Evolutionary conservation across 2,888 invertebrate genomes (phyloP), one percentile per base, ranked within the genome.

Genomic region (Phaonia tiefii): DNA sequence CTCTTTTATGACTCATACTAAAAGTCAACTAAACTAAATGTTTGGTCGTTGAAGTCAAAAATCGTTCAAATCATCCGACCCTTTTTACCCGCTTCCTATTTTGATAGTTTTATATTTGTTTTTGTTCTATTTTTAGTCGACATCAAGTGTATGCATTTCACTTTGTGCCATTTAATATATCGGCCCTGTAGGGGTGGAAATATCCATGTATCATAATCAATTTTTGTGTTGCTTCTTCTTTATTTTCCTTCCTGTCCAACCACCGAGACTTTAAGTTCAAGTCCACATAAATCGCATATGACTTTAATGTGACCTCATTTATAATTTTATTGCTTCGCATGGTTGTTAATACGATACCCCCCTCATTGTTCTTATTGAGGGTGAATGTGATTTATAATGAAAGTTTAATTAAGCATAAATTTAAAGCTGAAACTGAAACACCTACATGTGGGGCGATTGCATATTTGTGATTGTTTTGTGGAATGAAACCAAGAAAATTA

Each of bases 271-370:
- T 54, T 42, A 67, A 78, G 44, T 65, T 74, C 31, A 63, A 39
- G 66, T n/a, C 58, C 49, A 22, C 72, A 71, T 17, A 17, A 39
- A 37, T 20, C 22, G 20, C 31, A 66, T 76, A 76, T 60, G 22
- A 70, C 76, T 80, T 80, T 80, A 71, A 77, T 77, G 42, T 76
- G 80, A 74, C 80, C 80, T 74, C 70, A 73, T 74, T 80, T 71
- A 60, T 76, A 31, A 70, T 17, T 25, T 69, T 76, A 51, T 25
- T 22, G 17, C 70, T 63, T 44, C 31, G 25, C 49, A 65, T 70
- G 22, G 17, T 69, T n/a, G n/a, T 65, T 26, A 49, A 49, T n/a
- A n/a, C n/a, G n/a, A n/a, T n/a, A n/a, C n/a, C n/a, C n/a, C 22
- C 20, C 67, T 20, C 49, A 67, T 67, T 67, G 26, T 56, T 39